These are phyloP conservation scores for Nasua narica DNA, from an alignment of 2,797 vertebrate species.

Conservation along the genomic window DNA sequence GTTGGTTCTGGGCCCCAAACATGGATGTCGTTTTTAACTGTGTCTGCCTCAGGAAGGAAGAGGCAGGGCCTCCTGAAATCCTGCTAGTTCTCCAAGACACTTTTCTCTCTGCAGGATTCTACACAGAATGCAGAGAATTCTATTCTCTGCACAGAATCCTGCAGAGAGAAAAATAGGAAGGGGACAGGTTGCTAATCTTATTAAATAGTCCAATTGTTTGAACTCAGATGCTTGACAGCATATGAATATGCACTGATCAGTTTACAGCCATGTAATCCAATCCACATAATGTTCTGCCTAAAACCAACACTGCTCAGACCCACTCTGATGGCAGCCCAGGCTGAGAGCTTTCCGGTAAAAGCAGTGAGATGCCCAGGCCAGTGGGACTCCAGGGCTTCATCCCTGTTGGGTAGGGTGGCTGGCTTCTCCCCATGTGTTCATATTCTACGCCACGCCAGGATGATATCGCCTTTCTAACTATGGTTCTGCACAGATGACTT, in stretches of 20 bases:
- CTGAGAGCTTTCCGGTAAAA: conserved; percentile 44
- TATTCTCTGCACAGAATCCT: conserved; percentile 41
- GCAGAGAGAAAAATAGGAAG: conserved; percentile 38
- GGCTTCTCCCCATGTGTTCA: not conserved
- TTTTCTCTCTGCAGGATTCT: conserved; percentile 25
- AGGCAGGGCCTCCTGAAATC: not conserved
- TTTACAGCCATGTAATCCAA: conserved; percentile 65
- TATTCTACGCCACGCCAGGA: not conserved
- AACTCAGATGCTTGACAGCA: conserved; percentile 53
- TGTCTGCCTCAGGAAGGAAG: conserved; percentile 16
- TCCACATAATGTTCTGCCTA: conserved; percentile 50
- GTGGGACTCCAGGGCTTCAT: not conserved
- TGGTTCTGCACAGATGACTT: not conserved
- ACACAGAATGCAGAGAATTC: conserved; percentile 48
- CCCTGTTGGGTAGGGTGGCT: not conserved
- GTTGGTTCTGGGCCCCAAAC: not conserved
- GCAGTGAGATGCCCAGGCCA: not conserved
- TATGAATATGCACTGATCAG: conserved; percentile 50
- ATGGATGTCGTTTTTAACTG: not conserved
- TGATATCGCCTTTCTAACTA: not conserved
- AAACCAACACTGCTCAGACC: conserved; percentile 3
- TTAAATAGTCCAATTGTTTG: conserved; percentile 60
- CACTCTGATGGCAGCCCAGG: not conserved
- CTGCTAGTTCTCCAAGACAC: not conserved
- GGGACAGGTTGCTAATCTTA: conserved; percentile 64